phyloP scores from a whole-genome alignment of 2,113 vertebrate species.

The Todiramphus saurophagus region DNA sequence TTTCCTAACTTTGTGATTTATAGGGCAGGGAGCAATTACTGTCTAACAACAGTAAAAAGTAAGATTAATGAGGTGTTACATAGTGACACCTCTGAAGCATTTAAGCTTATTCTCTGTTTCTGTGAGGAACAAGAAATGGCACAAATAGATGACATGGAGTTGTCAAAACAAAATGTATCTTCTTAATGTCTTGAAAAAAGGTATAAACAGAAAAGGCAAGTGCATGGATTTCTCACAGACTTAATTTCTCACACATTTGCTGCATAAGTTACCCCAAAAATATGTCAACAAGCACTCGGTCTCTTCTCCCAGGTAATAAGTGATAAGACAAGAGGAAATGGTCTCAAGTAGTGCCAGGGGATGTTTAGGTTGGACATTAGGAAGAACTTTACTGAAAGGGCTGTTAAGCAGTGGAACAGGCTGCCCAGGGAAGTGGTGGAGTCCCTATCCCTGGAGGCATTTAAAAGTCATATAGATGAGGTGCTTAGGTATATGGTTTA shows the following conservation, averaged over 20 bases:
- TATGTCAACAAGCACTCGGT: not conserved
- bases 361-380: too few species aligned
- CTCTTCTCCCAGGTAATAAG: too few species aligned
- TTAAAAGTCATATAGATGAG: too few species aligned
- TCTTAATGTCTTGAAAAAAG: not conserved
- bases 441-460: too few species aligned
- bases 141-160: not conserved
- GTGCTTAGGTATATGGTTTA: too few species aligned
- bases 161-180: not conserved
- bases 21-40: slow-evolving; percentile 9
- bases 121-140: not conserved
- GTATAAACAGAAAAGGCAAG: not conserved
- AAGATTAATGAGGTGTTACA: not conserved
- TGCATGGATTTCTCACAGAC: not conserved
- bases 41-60: slow-evolving; percentile 4
- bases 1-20: not conserved
- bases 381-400: too few species aligned
- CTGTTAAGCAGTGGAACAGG: too few species aligned
- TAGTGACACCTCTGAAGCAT: not conserved
- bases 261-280: not conserved
- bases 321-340: too few species aligned
- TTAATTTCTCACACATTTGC: not conserved
- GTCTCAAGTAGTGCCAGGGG: too few species aligned
- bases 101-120: not conserved
- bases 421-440: too few species aligned